A percentile compares a stretch with the other conserved stretches of the same genome.
Conservation (phyloP, 2,797 vertebrate genomes). For the Urocyon cinereoargenteus region DNA sequence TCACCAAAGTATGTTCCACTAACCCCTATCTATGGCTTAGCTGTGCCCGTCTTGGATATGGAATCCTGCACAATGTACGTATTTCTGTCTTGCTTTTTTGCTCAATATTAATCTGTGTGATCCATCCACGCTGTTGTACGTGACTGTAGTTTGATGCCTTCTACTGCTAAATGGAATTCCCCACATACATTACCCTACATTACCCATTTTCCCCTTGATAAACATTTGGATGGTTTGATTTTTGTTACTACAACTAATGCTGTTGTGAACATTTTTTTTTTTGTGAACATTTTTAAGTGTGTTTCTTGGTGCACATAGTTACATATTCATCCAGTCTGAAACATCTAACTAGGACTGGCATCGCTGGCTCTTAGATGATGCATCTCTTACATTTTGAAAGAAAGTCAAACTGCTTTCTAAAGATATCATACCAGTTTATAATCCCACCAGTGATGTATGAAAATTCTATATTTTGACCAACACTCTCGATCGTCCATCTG, state of each 20-base stretch:
- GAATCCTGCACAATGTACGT: background rate
- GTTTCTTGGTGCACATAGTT: background rate
- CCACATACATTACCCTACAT: background rate
- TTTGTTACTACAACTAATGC: background rate
- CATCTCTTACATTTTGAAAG: background rate
- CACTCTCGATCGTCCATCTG: background rate
- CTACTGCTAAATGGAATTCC: background rate
- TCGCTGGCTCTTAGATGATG: background rate
- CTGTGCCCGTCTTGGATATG: background rate
- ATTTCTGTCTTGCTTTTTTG: background rate
- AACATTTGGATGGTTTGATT: background rate
- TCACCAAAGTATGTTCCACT: background rate
- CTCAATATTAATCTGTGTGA: background rate
- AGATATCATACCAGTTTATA: background rate
- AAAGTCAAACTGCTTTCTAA: background rate
- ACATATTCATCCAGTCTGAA: background rate
- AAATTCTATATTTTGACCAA: background rate
- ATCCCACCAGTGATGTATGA: background rate
- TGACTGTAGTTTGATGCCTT: background rate
- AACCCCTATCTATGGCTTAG: background rate
- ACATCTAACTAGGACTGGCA: background rate
- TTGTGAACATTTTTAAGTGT: background rate
- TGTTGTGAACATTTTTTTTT: background rate
- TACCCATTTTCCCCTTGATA: background rate
- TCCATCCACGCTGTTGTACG: background rate